Evolutionary conservation across 2,113 vertebrate species (phyloP).

Genomic region (Chaenocephalus aceratus): DNA sequence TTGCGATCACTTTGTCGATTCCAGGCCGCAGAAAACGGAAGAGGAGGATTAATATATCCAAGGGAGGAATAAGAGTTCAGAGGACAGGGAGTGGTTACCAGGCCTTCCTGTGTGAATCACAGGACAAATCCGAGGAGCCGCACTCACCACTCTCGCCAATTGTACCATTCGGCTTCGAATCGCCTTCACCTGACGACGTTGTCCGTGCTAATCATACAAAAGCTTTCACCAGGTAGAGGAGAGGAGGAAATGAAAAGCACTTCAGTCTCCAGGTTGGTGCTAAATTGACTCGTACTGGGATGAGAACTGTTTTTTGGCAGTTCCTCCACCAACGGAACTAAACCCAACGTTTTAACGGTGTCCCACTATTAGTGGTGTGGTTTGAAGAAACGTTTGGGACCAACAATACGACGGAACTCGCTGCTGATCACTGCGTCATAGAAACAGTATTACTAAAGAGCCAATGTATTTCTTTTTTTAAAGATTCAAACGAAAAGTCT

Average conservation of each 20-base stretch:
- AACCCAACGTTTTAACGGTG: constrained; percentile 11
- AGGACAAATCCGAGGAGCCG: constrained; percentile 84
- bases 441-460: not conserved
- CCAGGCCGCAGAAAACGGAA: constrained; percentile 77
- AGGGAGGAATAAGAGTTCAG: constrained; percentile 26
- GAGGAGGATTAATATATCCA: constrained; percentile 65
- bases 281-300: not conserved
- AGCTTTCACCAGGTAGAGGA: constrained; percentile 87
- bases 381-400: constrained; percentile 24
- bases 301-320: not conserved
- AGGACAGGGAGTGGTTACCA: constrained; percentile 67
- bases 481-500: not conserved
- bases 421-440: not conserved
- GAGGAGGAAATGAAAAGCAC: not conserved
- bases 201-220: constrained; percentile 92
- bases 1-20: constrained; percentile 90
- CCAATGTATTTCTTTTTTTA: not conserved
- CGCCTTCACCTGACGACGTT: constrained; percentile 95
- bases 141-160: constrained; percentile 81
- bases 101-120: constrained; percentile 83
- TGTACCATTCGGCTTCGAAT: constrained; percentile 91
- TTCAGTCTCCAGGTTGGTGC: not conserved
- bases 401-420: not conserved
- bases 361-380: constrained; percentile 3
- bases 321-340: not conserved